Evolutionary conservation across 64 coral and sea anemone genomes (phyloP).

Genomic region (Stylophora pistillata): DNA sequence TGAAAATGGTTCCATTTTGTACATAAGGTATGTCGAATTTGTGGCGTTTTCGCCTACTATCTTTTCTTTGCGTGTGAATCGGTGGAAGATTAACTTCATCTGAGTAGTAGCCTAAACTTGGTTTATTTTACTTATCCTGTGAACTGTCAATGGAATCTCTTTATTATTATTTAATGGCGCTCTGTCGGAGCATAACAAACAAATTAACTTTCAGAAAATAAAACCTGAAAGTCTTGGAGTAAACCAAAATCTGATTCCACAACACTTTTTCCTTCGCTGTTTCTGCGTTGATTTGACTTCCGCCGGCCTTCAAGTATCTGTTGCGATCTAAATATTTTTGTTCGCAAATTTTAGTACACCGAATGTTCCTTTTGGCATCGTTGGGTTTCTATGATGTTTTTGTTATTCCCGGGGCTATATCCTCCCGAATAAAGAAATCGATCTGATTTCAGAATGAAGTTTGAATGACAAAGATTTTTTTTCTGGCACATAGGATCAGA

Average conservation of each 20-base stretch:
- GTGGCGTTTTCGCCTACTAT: neutral
- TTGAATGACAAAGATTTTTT: too few relatives aligned
- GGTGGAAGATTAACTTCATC: neutral
- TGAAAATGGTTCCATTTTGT: constrained; percentile 88
- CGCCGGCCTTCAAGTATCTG: neutral
- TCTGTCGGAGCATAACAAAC: neutral
- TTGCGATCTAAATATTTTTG: neutral
- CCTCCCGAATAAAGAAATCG: too few relatives aligned
- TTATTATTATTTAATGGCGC: neutral
- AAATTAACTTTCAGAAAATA: neutral
- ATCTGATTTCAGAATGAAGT: too few relatives aligned
- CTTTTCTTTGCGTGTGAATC: neutral
- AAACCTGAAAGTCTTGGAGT: neutral
- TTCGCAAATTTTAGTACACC: too few relatives aligned
- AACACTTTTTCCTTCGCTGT: neutral
- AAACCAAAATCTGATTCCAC: neutral
- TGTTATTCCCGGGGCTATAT: too few relatives aligned
- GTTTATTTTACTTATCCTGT: neutral
- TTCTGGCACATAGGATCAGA: too few relatives aligned
- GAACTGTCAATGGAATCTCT: neutral
- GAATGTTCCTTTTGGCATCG: too few relatives aligned
- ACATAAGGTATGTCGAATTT: constrained; percentile 72
- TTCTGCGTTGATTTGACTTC: neutral
- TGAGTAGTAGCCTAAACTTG: neutral
- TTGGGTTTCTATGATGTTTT: too few relatives aligned